Conservation (phyloP, 2,888 invertebrate genomes). For the Pheosia tremula region DNA sequence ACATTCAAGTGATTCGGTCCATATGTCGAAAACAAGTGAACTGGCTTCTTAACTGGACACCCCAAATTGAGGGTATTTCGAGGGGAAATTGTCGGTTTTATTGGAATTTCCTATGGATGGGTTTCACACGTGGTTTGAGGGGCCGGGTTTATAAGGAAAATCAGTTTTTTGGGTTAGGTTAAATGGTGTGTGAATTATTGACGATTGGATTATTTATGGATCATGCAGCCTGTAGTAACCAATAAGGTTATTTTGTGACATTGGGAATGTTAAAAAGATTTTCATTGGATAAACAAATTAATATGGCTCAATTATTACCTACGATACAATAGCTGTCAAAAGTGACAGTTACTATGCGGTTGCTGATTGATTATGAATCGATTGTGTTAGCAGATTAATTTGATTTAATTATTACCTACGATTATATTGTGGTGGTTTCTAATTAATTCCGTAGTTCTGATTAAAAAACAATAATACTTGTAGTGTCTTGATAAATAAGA, state of each 20-base stretch:
- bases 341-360: no score
- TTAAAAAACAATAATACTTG: no score
- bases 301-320: no score
- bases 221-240: background rate
- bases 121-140: slow-evolving; percentile 64
- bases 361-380: no score
- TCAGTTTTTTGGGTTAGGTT: slow-evolving; percentile 16
- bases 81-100: slow-evolving; percentile 73
- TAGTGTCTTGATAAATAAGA: no score
- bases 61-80: slow-evolving; percentile 72
- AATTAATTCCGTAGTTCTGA: no score
- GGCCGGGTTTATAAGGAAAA: slow-evolving; percentile 40
- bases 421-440: no score
- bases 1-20: slow-evolving; percentile 67
- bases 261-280: no score
- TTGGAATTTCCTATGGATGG: slow-evolving; percentile 77
- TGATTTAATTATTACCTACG: no score
- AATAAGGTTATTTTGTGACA: background rate
- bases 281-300: no score
- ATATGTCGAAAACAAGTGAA: slow-evolving; percentile 79
- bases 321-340: no score
- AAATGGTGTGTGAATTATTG: background rate
- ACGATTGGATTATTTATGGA: background rate
- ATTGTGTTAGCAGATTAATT: no score
- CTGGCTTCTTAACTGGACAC: slow-evolving; percentile 80